Conservation (phyloP, 37 sponge, comb jelly and placozoan species). For the Amphimedon queenslandica region DNA sequence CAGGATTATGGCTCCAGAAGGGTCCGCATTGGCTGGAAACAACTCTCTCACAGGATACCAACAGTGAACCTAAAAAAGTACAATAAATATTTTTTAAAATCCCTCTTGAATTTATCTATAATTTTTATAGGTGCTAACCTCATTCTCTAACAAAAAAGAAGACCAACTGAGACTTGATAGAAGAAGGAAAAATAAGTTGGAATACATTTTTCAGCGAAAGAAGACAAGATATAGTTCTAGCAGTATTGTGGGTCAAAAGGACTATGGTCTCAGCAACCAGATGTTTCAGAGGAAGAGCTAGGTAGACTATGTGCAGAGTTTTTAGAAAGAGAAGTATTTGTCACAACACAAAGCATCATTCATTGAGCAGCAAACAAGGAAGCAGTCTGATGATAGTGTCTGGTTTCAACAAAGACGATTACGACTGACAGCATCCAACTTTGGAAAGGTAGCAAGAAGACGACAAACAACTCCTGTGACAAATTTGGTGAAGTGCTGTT, state of each 20-base stretch:
- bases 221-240: not conserved
- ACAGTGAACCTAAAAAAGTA: not conserved
- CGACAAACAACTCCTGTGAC: no score
- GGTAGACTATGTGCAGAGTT: constrained; percentile 26
- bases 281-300: no score
- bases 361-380: no score
- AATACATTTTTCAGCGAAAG: not conserved
- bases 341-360: not conserved
- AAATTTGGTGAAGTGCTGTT: constrained; percentile 2
- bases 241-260: not conserved
- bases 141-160: not conserved
- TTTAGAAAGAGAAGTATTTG: not conserved
- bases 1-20: no score
- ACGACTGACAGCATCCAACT: no score
- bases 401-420: no score
- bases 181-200: no score
- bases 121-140: not conserved
- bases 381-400: no score
- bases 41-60: no score
- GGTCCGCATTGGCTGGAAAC: constrained; percentile 4
- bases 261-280: constrained; percentile 16
- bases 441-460: not conserved
- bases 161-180: no score
- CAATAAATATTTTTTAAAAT: not conserved
- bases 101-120: not conserved